Evolutionary conservation across 2,113 vertebrate species (phyloP).

Genomic region (Cricetomys ansorgei): DNA sequence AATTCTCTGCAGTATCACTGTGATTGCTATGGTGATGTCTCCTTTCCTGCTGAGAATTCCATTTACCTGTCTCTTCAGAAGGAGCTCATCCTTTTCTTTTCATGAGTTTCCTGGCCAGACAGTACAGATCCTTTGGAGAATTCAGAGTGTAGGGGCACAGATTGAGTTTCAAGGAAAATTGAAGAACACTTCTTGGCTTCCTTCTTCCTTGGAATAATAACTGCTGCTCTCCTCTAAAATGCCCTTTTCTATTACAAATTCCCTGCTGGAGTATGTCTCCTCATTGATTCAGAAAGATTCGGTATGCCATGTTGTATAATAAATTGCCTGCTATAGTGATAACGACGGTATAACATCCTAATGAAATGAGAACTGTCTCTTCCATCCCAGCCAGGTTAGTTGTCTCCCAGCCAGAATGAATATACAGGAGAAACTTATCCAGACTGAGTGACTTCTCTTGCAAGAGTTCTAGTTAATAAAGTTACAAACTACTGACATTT

Average conservation of each 20-base stretch:
- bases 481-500: constrained; percentile 12
- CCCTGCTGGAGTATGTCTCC: neutral
- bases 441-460: constrained; percentile 15
- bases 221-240: neutral
- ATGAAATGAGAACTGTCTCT: constrained; percentile 46
- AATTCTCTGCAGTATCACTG: neutral
- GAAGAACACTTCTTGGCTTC: neutral
- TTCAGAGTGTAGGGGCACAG: neutral
- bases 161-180: neutral
- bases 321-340: constrained; percentile 43
- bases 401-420: constrained; percentile 10
- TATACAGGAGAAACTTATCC: constrained; percentile 20
- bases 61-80: neutral
- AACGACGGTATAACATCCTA: constrained; percentile 15
- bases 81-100: neutral
- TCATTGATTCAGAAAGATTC: constrained; percentile 43
- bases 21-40: neutral
- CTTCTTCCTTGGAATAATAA: neutral
- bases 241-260: neutral
- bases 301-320: constrained; percentile 21
- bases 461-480: constrained; percentile 57
- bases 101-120: neutral
- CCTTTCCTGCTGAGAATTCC: neutral
- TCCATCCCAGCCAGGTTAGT: neutral
- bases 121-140: neutral